Percentiles rank a stretch among this genome's conserved stretches.
These are phyloP conservation scores for Grus americana DNA, from an alignment of 2,113 vertebrate species.

Conservation along the genomic window DNA sequence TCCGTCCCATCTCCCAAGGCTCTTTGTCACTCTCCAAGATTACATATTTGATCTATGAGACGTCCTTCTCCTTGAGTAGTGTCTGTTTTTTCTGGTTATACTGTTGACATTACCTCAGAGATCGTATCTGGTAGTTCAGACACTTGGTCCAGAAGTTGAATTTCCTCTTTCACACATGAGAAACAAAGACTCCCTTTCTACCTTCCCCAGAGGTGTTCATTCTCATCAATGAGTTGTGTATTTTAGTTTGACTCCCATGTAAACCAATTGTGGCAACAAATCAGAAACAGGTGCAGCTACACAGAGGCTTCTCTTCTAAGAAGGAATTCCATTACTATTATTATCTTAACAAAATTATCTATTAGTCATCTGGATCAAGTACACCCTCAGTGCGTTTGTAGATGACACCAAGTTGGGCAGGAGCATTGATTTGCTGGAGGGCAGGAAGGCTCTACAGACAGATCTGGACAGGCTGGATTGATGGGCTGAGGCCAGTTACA, in stretches of 20 bases:
- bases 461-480: too few relatives aligned
- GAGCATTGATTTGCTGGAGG: background rate
- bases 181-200: background rate
- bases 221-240: background rate
- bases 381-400: background rate
- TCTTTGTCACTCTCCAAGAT: background rate
- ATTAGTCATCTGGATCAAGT: background rate
- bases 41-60: background rate
- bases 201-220: background rate
- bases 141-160: background rate
- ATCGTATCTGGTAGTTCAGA: background rate
- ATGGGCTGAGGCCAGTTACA: too few relatives aligned
- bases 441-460: background rate
- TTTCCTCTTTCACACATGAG: background rate
- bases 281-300: background rate
- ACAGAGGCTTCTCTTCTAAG: background rate
- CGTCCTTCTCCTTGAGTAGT: background rate
- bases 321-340: background rate
- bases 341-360: background rate
- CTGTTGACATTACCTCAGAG: background rate
- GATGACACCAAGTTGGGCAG: rapidly evolving
- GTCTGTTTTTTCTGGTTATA: background rate
- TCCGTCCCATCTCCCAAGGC: background rate
- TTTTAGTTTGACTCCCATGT: background rate
- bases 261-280: background rate